Percentiles rank a stretch among this genome's conserved stretches.
Conservation (phyloP, 2,113 vertebrate species). For the Paramisgurnus dabryanus region DNA sequence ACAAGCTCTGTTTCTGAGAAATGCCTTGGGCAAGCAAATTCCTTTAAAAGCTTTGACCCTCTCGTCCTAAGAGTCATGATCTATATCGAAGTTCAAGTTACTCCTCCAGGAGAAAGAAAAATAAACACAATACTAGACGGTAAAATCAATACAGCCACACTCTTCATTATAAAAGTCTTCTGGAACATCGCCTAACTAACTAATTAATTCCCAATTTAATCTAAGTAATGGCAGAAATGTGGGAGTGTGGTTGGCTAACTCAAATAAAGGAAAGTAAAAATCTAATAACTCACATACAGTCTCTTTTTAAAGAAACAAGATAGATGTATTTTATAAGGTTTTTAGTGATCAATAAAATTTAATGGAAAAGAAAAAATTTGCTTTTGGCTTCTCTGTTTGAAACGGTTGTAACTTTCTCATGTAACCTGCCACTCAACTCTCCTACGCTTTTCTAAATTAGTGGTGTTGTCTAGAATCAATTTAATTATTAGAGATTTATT, state of each 20-base stretch:
- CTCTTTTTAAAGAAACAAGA: background rate
- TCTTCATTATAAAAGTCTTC: conserved; percentile 2
- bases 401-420: conserved; percentile 34
- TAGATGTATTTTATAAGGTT: background rate
- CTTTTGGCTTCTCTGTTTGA: conserved; percentile 15
- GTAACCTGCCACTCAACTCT: conserved; percentile 10
- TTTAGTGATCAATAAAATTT: background rate
- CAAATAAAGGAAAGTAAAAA: conserved; percentile 7
- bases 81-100: background rate
- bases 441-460: conserved; percentile 20
- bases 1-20: background rate
- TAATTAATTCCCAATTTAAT: conserved; percentile 26
- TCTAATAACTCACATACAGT: background rate
- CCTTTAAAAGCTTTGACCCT: conserved; percentile 10
- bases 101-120: conserved; percentile 5
- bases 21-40: background rate
- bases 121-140: conserved; percentile 1
- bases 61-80: background rate
- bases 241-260: conserved; percentile 18
- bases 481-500: conserved; percentile 20
- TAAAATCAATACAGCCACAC: conserved; percentile 22
- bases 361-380: conserved; percentile 5
- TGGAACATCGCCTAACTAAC: background rate
- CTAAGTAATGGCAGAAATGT: conserved; percentile 1
- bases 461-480: conserved; percentile 32